phyloP scores from a whole-genome alignment of 2,113 vertebrate genomes.

The Mesitornis unicolor region DNA sequence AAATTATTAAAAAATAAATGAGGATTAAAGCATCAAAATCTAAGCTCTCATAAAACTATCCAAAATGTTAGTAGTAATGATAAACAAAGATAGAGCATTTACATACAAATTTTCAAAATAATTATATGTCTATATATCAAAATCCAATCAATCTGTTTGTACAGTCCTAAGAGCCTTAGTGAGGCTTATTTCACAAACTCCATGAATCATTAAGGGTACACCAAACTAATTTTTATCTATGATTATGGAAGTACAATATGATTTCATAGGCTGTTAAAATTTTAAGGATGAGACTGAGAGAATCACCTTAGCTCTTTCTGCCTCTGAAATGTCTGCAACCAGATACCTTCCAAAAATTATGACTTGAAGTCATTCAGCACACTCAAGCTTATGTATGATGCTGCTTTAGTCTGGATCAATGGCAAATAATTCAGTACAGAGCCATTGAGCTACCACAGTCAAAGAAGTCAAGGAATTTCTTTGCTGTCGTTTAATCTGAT shows the following conservation, averaged over 20 bases:
- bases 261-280: neutral
- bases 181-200: neutral
- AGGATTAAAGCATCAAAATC: slow-evolving; percentile 5
- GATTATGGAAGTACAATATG: neutral
- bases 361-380: neutral
- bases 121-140: neutral
- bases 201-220: neutral
- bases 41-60: neutral
- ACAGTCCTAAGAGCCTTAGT: neutral
- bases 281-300: neutral
- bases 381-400: neutral
- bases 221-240: neutral
- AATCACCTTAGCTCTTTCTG: neutral
- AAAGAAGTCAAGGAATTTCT: neutral
- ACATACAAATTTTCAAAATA: neutral
- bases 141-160: neutral
- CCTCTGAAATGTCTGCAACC: neutral
- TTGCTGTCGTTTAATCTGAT: neutral
- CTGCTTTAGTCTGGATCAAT: neutral
- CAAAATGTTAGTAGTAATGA: neutral
- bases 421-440: neutral
- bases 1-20: neutral
- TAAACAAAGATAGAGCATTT: neutral
- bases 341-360: neutral
- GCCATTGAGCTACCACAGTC: neutral